Base-by-base conservation (phyloP, 2,797 vertebrate genomes). In the Sandelia bainsii region DNA sequence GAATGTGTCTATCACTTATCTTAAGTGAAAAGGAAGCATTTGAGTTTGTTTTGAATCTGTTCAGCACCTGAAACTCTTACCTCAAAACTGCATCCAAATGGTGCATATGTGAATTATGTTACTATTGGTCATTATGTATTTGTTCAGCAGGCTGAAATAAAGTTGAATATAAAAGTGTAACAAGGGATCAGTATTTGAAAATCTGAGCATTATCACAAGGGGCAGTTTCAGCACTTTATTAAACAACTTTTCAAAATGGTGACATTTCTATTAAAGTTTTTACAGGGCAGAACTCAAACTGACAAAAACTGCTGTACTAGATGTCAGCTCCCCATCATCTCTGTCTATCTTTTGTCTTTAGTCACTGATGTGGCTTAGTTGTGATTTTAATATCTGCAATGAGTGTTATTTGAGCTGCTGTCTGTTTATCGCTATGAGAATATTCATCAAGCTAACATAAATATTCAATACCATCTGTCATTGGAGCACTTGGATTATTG, bases 361-460 rank as follows among this genome's bases (percentile, higher is more conserved):
- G n/a, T n/a, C 75, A 14, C 9, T 51, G 71, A 69, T 65, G 63
- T 52, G 57, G 48, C 62, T 56, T 46, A 1, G 60, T 39, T 69
- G 57, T 51, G 58, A 73, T 80, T 82, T 61, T 1, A 37, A 52
- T 61, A 37, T 69, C 81, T 69, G 54, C 60, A 78, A 87, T 80
- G 75, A 81, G 57, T 60, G 8, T 64, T 69, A 72, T 69, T 79
- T 29, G 61, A 68, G 68, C 68, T 14, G 53, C 72, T 76, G 63
- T 64, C 84, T 81, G 70, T 78, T 85, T 78, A 83, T 80, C 61
- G 20, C 68, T 85, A 32, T 14, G 66, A 69, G 78, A 83, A 86
- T 82, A 84, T 83, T 84, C 78, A 88, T 83, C 69, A 80, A 12
- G 8, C 5, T 0, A 0, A 3, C 71, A 87, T 88, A 69, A 82